These are phyloP conservation scores for Astatotilapia flaviijosephi DNA, from an alignment of 2,113 vertebrate species.

Conservation along the genomic window DNA sequence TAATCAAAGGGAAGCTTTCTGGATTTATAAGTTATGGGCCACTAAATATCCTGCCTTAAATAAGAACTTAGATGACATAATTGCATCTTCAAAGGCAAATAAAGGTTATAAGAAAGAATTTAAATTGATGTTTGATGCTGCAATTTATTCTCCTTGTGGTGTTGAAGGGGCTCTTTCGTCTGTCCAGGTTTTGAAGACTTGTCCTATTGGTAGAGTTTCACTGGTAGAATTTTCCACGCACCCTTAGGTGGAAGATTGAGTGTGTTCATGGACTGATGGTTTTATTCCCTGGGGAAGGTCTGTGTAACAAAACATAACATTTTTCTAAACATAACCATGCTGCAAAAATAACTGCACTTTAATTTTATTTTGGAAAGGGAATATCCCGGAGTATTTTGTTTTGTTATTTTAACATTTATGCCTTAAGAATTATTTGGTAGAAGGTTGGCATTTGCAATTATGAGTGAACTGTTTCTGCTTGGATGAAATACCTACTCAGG, in stretches of 20 bases:
- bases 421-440: neutral
- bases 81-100: neutral
- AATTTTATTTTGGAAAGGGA: neutral
- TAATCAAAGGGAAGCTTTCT: neutral
- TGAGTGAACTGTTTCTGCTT: neutral
- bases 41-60: neutral
- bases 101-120: neutral
- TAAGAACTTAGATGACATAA: neutral
- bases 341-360: neutral
- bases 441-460: neutral
- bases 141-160: neutral
- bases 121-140: neutral
- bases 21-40: neutral
- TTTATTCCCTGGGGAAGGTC: neutral
- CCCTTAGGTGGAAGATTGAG: neutral
- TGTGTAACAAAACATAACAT: neutral
- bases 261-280: neutral
- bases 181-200: neutral
- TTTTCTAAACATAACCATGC: neutral
- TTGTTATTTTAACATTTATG: neutral
- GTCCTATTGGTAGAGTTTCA: neutral
- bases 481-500: neutral
- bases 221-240: neutral
- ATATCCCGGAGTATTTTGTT: neutral
- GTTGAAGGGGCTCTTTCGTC: neutral